Evolutionary conservation across 2,797 vertebrate genomes (phyloP), one percentile per base, ranked within the genome.

Genomic region (Clarias platycephalus): DNA sequence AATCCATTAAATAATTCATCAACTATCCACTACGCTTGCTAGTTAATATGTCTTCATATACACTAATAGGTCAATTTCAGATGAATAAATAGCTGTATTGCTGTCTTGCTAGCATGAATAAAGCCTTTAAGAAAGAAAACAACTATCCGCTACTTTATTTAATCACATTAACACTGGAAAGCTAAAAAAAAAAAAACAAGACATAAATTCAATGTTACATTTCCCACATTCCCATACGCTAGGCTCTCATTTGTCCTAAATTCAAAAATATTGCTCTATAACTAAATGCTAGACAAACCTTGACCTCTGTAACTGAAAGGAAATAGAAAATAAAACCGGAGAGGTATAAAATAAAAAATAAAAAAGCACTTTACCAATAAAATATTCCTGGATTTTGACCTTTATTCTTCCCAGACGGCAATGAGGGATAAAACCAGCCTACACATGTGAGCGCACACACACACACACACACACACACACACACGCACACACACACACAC

Each of bases 291-390:
- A 26, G 20, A 6, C 2, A 49, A 80, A 49, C 8, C 22, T 24
- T 64, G 22, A 62, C 57, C 76, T 62, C 37, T 64, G 37, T 26
- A 28, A 64, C 37, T 20, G 37, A 64, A 80, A 44, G 8, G 4
- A 79, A 79, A 63, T 64, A 44, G 15, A 34, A 79, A 62, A 78
- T 78, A 79, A 63, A 79, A 28, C n/a, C 62, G 31, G 9, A 22
- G 5, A 53, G 78, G 40, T 28, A 0, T 79, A 12, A 28, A 80
- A 58, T 31, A 26, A 53, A 60, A 5, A 28, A 80, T 34, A 49
- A 74, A 62, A 20, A 4, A 64, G 60, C 16, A 80, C n/a, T 80
- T 80, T 80, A 53, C 62, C 62, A 66, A 66, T 66, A 53, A 80
- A 80, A 66, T 80, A 80, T 68, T 70, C 26, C 20, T 37, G 8